Evolutionary conservation across 2,888 invertebrate species (phyloP).

Genomic region (Rhimphoctona megacephalus): DNA sequence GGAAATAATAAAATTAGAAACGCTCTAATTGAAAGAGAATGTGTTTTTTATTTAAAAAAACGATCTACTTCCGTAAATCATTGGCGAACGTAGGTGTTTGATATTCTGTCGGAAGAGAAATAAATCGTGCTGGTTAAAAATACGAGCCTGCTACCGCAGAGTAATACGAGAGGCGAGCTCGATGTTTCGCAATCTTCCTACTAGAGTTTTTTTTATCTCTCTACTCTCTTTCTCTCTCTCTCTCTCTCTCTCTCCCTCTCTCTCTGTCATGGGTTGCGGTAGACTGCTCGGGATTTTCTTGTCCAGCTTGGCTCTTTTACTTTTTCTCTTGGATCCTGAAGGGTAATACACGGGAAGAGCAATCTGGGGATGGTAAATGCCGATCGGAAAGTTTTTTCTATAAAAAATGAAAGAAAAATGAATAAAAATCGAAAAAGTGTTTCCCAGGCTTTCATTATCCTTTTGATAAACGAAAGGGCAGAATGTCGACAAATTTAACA

Average conservation of each 20-base stretch:
- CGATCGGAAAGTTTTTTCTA: conserved; percentile 59
- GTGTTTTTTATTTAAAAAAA: neutral
- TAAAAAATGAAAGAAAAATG: conserved; percentile 24
- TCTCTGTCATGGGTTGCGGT: neutral
- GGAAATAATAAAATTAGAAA: neutral
- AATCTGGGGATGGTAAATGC: conserved; percentile 60
- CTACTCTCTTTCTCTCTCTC: neutral
- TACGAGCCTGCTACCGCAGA: conserved; percentile 7
- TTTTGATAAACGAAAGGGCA: neutral
- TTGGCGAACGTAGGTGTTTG: conserved; percentile 12
- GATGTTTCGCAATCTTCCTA: conserved; percentile 46
- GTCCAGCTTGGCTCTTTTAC: neutral
- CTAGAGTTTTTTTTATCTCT: conserved; percentile 16
- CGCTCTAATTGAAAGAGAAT: neutral
- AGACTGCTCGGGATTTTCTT: conserved; percentile 52
- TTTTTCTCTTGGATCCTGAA: conserved; percentile 17
- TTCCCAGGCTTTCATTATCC: neutral
- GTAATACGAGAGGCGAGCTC: conserved; percentile 15
- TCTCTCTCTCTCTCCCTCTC: neutral
- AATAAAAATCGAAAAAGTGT: neutral
- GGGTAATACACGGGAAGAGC: conserved; percentile 58
- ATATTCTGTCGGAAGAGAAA: conserved; percentile 24
- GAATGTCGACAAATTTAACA: no score
- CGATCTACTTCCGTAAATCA: neutral
- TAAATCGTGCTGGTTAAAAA: conserved; percentile 42